Conservation (phyloP, 53 echinoderm and acorn worm species). For the Pentamera pediparva region DNA sequence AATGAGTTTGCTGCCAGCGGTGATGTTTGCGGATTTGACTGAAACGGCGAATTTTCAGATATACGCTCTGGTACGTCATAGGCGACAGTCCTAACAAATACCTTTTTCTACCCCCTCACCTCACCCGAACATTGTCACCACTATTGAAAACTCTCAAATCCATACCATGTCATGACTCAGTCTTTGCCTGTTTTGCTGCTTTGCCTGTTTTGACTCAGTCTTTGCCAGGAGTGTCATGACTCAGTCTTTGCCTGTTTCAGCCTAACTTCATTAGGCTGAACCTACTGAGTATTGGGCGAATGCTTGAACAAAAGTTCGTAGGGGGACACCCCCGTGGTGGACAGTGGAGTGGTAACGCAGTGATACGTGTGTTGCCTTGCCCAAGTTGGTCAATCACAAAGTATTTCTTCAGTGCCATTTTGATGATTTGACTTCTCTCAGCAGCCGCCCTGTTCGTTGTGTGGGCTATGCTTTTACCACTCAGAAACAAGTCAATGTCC, state of each 20-base stretch:
- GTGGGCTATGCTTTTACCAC: slow-evolving; percentile 30
- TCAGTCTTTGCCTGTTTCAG: not conserved
- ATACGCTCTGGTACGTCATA: too few species aligned
- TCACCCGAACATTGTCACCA: too few species aligned
- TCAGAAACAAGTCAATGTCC: slow-evolving; percentile 38
- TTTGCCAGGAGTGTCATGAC: not conserved
- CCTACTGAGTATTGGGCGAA: slow-evolving; percentile 21
- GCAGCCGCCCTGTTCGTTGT: slow-evolving; percentile 36
- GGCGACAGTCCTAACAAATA: too few species aligned
- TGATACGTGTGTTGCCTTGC: not conserved
- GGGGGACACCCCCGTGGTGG: slow-evolving; percentile 25
- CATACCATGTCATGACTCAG: not conserved
- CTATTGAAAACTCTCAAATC: slow-evolving; percentile 2
- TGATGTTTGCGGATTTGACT: too few species aligned
- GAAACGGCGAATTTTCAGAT: too few species aligned
- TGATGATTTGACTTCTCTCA: slow-evolving; percentile 31
- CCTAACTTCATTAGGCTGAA: not conserved
- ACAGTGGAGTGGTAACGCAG: slow-evolving; percentile 35
- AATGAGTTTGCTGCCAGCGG: too few species aligned
- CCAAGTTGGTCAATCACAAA: slow-evolving; percentile 27
- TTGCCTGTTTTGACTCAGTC: not conserved
- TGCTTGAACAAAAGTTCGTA: slow-evolving; percentile 34
- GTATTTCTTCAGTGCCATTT: slow-evolving; percentile 44
- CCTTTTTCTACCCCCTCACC: too few species aligned
- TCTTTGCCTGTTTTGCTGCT: not conserved